Percentiles rank a stretch among this genome's conserved stretches.
Evolutionary conservation across 2,113 vertebrate species (phyloP).

Genomic region (Centropus bengalensis): DNA sequence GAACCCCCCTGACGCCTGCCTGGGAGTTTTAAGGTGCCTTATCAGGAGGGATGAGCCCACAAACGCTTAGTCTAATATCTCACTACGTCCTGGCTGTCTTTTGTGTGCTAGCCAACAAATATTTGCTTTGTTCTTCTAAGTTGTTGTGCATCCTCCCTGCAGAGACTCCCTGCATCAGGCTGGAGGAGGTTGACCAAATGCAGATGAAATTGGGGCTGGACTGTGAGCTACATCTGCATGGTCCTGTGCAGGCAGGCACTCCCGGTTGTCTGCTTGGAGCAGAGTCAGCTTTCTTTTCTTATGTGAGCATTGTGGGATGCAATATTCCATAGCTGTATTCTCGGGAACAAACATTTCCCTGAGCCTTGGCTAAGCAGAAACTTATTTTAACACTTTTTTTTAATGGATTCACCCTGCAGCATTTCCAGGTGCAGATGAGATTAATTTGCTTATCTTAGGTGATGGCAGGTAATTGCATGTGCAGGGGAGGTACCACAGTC

Average conservation of each 20-base stretch:
- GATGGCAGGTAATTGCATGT: slow-evolving; percentile 10
- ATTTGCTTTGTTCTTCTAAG: not conserved
- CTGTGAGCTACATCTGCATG: not conserved
- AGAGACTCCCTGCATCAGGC: not conserved
- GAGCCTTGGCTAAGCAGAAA: not conserved
- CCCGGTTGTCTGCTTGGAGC: not conserved
- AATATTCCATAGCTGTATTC: not conserved
- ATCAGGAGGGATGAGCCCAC: not conserved
- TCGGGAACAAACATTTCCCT: not conserved
- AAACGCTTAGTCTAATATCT: not conserved
- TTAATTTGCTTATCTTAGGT: slow-evolving; percentile 25
- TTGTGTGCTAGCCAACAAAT: not conserved
- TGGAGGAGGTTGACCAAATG: not conserved
- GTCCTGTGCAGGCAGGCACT: not conserved
- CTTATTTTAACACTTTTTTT: not conserved
- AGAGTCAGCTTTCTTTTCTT: not conserved
- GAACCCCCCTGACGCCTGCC: not conserved
- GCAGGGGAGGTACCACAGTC: not conserved
- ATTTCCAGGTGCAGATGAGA: not conserved
- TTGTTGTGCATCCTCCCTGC: not conserved
- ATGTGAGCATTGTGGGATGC: accelerated
- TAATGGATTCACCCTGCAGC: not conserved
- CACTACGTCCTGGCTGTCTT: not conserved
- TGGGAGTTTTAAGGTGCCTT: not conserved
- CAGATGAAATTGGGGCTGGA: not conserved